phyloP scores from a whole-genome alignment of 2,113 vertebrate species.

The Sander vitreus region DNA sequence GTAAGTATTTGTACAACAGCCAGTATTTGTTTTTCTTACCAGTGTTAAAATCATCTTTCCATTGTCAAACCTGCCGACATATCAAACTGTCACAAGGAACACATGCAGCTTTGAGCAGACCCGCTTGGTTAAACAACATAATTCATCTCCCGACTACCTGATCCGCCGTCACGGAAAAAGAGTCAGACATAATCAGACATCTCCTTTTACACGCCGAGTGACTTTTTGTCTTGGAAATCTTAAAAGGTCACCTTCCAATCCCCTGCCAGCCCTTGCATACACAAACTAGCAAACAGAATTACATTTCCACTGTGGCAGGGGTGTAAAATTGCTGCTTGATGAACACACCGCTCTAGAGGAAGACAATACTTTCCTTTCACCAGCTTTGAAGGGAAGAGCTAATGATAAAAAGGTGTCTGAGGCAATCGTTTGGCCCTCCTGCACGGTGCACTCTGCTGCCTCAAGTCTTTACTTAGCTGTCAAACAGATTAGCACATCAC shows the following conservation, averaged over 20 bases:
- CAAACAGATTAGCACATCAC: slow-evolving; percentile 58
- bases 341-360: not conserved
- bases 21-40: not conserved
- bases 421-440: slow-evolving; percentile 50
- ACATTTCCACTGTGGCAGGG: slow-evolving; percentile 35
- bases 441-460: slow-evolving; percentile 23
- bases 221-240: slow-evolving; percentile 20
- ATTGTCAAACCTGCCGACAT: slow-evolving; percentile 13
- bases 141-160: not conserved
- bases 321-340: slow-evolving; percentile 25
- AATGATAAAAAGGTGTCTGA: not conserved
- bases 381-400: slow-evolving; percentile 5
- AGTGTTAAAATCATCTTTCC: slow-evolving; percentile 7
- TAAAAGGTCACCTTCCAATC: slow-evolving; percentile 21
- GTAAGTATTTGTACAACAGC: not conserved
- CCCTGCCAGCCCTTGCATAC: slow-evolving; percentile 1
- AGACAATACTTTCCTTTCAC: slow-evolving; percentile 6
- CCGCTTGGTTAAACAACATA: slow-evolving; percentile 8
- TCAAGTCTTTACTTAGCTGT: slow-evolving; percentile 45
- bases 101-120: not conserved
- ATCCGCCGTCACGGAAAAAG: slow-evolving; percentile 30
- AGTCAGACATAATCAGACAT: slow-evolving; percentile 6
- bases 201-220: not conserved
- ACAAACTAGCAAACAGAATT: slow-evolving; percentile 32
- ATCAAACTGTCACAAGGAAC: slow-evolving; percentile 1